Base-by-base conservation (phyloP, 1,140 invertebrate species). In the Manduca sexta region DNA sequence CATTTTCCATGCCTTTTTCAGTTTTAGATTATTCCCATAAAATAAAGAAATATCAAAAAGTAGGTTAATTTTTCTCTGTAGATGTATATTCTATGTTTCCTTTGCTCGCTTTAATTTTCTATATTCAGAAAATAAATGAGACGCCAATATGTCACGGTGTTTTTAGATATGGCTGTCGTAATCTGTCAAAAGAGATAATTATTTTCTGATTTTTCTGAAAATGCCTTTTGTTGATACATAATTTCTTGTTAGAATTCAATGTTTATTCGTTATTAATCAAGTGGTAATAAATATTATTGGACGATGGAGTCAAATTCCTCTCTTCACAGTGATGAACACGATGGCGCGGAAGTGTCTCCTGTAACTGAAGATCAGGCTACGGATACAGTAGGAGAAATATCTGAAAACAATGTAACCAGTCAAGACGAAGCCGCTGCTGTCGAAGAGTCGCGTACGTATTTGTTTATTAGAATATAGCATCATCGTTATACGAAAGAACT, bases 301-400 rank as follows among this genome's bases (percentile, higher is more conserved):
- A 69, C 66, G 57, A 86, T 86, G 84, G 84, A 86, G 46, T 78
- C 82, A 21, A 79, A 86, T 56, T 73, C 74, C 38, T 75, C 67
- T 50, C 54, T 83, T 45, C 79, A 77, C 35, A 68, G 66, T 52
- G 81, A 83, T 68, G 65, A 74, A 58, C 62, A 75, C 53, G 82
- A 83, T 84, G 80, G 85, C 77, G 83, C 74, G 71, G 77, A 82
- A 83, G 76, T 80, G 62, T 83, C 71, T 37, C 77, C 78, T 58
- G 63, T 78, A 57, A 70, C 65, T 49, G 82, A 81, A 68, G 76
- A 72, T 53, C 75, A 75, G 59, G 56, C 63, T 5, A 41, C 67
- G 43, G 79, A 81, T 65, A 70, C 67, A 49, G 49, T 69, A 51
- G 69, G 61, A 35, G 80, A 86, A 55, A 60, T 74, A 49, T 70